Evolutionary conservation across 1,140 invertebrate genomes (phyloP), one percentile per base, ranked within the genome.

Genomic region (Drosophila repleta): DNA sequence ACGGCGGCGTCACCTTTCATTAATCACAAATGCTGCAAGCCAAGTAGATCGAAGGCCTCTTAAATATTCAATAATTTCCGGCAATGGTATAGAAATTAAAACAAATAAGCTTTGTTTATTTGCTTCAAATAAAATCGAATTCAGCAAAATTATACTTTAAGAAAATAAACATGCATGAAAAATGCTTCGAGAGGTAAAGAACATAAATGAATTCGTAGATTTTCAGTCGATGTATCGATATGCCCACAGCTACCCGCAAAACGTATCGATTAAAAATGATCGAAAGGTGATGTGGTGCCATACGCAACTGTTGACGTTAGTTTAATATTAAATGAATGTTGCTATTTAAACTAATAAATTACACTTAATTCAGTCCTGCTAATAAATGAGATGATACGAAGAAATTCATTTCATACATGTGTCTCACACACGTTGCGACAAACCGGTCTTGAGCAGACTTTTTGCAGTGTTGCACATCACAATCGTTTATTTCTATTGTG

Each of bases 161-260:
- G n/a, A 68, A 74, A 85, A 66, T 43, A 68, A 75, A 85, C 81
- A 87, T 61, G 63, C 46, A 46, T 67, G 57, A 74, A 81, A 80
- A 78, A 87, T 79, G 57, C 56, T 55, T 41, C 55, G 49, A 15
- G 46, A 29, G 32, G 37, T 37, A 70, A 70, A 64, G 51, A 77
- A 66, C 51, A 72, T 76, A 62, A 76, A 58, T 41, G 51, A 63
- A 49, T 58, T 49, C 35, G 18, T 46, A 13, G 29, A 29, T 21
- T 8, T 3, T 0, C 11, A 24, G 49, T 66, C 63, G 63, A 66
- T 66, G 46, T 11, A 24, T 32, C 45, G 53, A 49, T 39, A 26
- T 20, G 26, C 20, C 11, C 8, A 46, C 49, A 52, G 7, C 49
- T 11, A 26, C 41, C 18, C 1, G 7, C 24, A 17, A 15, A 6